phyloP scores from a whole-genome alignment of 2,113 vertebrate genomes.

The Oenanthe melanoleuca region DNA sequence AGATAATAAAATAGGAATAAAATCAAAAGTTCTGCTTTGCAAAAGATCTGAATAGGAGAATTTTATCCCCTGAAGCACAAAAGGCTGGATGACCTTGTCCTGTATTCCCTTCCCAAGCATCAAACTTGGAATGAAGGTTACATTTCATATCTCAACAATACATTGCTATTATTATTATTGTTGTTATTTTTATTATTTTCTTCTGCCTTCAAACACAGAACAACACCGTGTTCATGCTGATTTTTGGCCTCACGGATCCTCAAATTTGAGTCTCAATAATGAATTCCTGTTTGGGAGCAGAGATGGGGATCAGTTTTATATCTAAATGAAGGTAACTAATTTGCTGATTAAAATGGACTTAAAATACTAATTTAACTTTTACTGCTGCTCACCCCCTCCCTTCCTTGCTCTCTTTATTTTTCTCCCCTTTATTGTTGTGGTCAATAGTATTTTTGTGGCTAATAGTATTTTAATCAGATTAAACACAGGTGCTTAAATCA shows the following conservation, averaged over 20 bases:
- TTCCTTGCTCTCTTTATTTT: background rate
- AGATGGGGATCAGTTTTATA: background rate
- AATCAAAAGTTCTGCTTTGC: conserved; percentile 1
- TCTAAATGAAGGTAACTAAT: background rate
- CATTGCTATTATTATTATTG: too few relatives aligned
- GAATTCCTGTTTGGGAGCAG: background rate
- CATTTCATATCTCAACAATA: background rate
- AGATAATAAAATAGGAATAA: background rate
- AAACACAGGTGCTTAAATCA: too few relatives aligned
- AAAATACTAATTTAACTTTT: background rate
- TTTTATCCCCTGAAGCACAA: background rate
- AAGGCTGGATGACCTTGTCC: background rate
- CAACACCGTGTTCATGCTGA: background rate
- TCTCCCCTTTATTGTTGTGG: fast-evolving
- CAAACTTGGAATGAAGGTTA: background rate
- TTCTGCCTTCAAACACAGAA: background rate
- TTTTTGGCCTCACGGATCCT: background rate
- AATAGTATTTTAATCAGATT: background rate
- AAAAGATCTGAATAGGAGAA: background rate
- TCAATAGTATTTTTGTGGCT: background rate
- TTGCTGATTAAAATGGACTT: background rate
- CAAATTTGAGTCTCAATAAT: too few relatives aligned
- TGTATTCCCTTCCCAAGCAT: background rate
- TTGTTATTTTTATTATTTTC: background rate
- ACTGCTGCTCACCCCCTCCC: background rate